Conservation (phyloP, 2,888 invertebrate species). For the Lasioglossum lativentre region DNA sequence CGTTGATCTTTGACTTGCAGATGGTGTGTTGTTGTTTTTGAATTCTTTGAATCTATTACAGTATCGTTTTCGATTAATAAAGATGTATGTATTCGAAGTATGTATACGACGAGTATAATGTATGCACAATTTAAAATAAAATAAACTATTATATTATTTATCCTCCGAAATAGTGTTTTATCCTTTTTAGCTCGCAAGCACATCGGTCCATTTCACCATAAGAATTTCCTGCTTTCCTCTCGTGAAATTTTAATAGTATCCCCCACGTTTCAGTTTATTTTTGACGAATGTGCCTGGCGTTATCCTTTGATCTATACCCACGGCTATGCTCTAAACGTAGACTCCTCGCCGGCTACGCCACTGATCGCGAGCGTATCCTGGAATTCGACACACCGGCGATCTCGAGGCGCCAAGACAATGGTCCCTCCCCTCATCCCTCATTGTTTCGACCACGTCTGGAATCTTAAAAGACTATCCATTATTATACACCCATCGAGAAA, state of each 20-base stretch:
- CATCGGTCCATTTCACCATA: not conserved
- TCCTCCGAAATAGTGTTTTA: not conserved
- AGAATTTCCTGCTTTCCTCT: not conserved
- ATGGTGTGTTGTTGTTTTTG: not conserved
- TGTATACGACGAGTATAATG: not conserved
- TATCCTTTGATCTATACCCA: not conserved
- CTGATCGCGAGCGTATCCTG: slow-evolving; percentile 52
- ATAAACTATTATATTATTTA: not conserved
- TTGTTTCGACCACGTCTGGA: slow-evolving; percentile 76
- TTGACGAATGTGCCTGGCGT: not conserved
- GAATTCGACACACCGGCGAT: slow-evolving; percentile 67
- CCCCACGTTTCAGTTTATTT: not conserved
- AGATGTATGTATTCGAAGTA: too few species aligned
- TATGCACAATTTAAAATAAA: not conserved
- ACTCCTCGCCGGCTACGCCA: slow-evolving; percentile 34
- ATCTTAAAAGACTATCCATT: slow-evolving; percentile 74
- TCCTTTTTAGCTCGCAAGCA: not conserved
- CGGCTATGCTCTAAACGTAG: slow-evolving; percentile 1
- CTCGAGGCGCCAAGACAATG: slow-evolving; percentile 74
- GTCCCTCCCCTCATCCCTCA: slow-evolving; percentile 72
- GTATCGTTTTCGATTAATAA: not conserved
- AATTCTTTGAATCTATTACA: not conserved
- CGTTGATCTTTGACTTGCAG: not conserved
- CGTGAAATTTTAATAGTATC: not conserved
- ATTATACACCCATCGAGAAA: slow-evolving; percentile 62